Evolutionary conservation across 1,140 invertebrate species (phyloP).

Genomic region (Zaprionus inermis): DNA sequence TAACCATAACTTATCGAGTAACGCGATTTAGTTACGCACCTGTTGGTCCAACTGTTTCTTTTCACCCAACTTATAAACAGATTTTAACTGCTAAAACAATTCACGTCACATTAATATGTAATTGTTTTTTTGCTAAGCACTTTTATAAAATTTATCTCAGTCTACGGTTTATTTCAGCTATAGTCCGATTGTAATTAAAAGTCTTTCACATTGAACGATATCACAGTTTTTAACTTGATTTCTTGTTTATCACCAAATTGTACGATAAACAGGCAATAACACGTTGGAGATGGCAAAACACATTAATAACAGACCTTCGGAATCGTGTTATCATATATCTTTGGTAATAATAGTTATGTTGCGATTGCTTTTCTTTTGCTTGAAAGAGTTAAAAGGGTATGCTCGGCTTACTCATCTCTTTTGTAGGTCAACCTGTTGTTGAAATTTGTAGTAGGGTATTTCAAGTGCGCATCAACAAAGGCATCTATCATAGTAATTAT

Average conservation of each 20-base stretch:
- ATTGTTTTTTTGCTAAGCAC: too few relatives aligned
- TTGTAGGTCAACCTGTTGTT: not conserved
- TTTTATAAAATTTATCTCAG: not conserved
- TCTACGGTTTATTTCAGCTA: not conserved
- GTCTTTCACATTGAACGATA: not conserved
- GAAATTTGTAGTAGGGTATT: slow-evolving; percentile 9
- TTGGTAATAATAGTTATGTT: slow-evolving; percentile 17
- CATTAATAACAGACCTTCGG: slow-evolving; percentile 7
- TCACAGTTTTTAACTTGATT: not conserved
- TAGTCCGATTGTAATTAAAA: not conserved
- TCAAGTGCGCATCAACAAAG: not conserved
- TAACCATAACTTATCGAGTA: not conserved
- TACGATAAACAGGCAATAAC: slow-evolving; percentile 13
- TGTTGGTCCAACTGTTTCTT: not conserved
- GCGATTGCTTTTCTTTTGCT: slow-evolving; percentile 14
- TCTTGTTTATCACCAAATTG: slow-evolving; percentile 13
- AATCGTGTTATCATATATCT: slow-evolving; percentile 9
- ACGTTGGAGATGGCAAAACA: slow-evolving; percentile 5
- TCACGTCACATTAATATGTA: not conserved
- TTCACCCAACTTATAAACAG: not conserved
- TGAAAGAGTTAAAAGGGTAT: not conserved
- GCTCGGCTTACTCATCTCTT: not conserved
- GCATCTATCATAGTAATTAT: not conserved
- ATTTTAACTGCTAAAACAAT: not conserved
- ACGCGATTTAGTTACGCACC: not conserved